Evolutionary conservation across 2,888 invertebrate genomes (phyloP), one percentile per base, ranked within the genome.

Genomic region (Chesias legatella): DNA sequence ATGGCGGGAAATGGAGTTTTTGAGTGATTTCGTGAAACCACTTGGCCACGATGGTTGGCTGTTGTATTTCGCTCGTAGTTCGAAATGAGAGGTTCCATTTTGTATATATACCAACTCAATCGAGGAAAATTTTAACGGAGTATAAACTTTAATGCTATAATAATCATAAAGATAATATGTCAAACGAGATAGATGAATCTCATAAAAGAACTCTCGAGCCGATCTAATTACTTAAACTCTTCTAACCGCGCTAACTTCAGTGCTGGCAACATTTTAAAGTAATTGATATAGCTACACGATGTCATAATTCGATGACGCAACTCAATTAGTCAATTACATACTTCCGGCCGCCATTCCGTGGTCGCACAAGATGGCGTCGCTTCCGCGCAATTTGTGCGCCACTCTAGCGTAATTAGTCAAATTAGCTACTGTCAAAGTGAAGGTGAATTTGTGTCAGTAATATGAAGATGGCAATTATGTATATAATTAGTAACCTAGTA

Each of bases 341-440:
- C 48, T 58, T 58, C 53, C 62, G 51, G 34, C 51, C 56, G 58
- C 63, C 63, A 53, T 51, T 41, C 47, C 52, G 60, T 58, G 68
- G 54, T 51, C 35, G 42, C 57, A 43, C 67, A 64, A 66, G 56
- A 67, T 68, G 72, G 67, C 66, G 61, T 42, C 44, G 34, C 43
- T 53, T 52, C 53, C 44, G 45, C 10, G 31, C 49, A 56, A 60
- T 61, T 56, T 58, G 45, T 30, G 26, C 35, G 42, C 36, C 48
- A 46, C 43, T 51, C 44, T 46, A 38, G 17, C 40, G 36, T 63
- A 58, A 59, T 64, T 61, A 56, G 43, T 43, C 54, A 46, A 63
- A 56, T 53, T 58, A 56, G 58, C 56, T 57, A 58, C 43, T 52
- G 41, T 58, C 46, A 48, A 45, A 56, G 55, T 41, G 46, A 45